Evolutionary conservation across 2,113 vertebrate species (phyloP).

Genomic region (Gnathonemus echidnorhynchus): DNA sequence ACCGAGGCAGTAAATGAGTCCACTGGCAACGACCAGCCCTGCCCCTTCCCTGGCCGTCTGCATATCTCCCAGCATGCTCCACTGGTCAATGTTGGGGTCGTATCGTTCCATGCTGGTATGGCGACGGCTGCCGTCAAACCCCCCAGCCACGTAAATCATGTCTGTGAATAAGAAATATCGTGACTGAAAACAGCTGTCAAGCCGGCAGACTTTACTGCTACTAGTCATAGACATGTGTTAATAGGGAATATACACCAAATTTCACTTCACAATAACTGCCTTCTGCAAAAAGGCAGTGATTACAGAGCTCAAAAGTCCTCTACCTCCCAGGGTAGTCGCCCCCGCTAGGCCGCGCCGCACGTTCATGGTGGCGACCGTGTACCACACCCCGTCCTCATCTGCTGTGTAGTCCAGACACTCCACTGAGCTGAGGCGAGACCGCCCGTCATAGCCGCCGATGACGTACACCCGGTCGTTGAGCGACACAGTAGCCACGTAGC

Average conservation of each 20-base stretch:
- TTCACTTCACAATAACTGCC: neutral
- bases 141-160: slow-evolving; percentile 97
- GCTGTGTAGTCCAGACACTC: slow-evolving; percentile 93
- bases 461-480: slow-evolving; percentile 92
- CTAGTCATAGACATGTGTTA: neutral
- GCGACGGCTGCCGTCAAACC: slow-evolving; percentile 91
- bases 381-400: slow-evolving; percentile 96
- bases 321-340: slow-evolving; percentile 91
- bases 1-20: slow-evolving; percentile 96
- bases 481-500: slow-evolving; percentile 92
- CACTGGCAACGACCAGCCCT: slow-evolving; percentile 89
- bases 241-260: neutral
- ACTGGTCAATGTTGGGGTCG: slow-evolving; percentile 97
- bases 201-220: neutral
- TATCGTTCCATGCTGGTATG: slow-evolving; percentile 98
- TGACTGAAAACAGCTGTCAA: neutral
- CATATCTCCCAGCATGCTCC: slow-evolving; percentile 99
- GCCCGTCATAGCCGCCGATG: slow-evolving; percentile 92
- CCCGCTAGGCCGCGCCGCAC: slow-evolving; percentile 88
- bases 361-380: slow-evolving; percentile 96
- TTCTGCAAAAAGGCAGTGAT: neutral
- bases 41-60: slow-evolving; percentile 95
- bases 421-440: slow-evolving; percentile 91
- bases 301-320: neutral
- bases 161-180: slow-evolving; percentile 55